These are phyloP conservation scores for Rhopalosiphum maidis DNA, from an alignment of 1,140 invertebrate genomes.

Conservation along the genomic window DNA sequence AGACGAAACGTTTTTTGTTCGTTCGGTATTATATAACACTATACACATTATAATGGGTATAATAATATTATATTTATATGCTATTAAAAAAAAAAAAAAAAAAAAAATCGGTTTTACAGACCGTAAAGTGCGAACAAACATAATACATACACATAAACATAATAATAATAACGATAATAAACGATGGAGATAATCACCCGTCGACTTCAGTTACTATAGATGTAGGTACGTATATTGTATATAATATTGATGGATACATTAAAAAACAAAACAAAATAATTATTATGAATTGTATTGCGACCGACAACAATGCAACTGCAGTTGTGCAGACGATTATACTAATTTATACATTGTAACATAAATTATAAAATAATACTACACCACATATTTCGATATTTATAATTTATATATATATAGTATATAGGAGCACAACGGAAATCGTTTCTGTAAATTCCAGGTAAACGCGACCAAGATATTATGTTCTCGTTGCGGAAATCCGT, in stretches of 20 bases:
- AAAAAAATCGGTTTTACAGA: background rate
- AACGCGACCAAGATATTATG: background rate
- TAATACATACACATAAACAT: background rate
- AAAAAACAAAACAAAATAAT: background rate
- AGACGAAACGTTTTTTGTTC: background rate
- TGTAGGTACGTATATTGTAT: background rate
- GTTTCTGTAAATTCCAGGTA: background rate
- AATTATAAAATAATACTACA: background rate
- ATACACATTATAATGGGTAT: conserved; percentile 5
- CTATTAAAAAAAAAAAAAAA: conserved; percentile 2
- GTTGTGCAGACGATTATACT: background rate
- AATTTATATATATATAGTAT: background rate
- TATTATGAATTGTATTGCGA: background rate
- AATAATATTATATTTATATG: background rate
- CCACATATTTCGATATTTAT: background rate
- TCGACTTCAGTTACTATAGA: background rate
- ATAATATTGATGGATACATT: background rate
- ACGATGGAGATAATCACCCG: background rate
- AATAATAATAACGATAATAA: background rate
- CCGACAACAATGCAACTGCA: background rate
- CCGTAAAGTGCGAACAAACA: conserved; percentile 18
- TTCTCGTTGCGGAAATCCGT: background rate
- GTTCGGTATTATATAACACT: background rate
- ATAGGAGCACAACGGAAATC: background rate
- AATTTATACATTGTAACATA: background rate